Conservation (phyloP, 2,113 vertebrate genomes). For the Pygathrix nemaeus region DNA sequence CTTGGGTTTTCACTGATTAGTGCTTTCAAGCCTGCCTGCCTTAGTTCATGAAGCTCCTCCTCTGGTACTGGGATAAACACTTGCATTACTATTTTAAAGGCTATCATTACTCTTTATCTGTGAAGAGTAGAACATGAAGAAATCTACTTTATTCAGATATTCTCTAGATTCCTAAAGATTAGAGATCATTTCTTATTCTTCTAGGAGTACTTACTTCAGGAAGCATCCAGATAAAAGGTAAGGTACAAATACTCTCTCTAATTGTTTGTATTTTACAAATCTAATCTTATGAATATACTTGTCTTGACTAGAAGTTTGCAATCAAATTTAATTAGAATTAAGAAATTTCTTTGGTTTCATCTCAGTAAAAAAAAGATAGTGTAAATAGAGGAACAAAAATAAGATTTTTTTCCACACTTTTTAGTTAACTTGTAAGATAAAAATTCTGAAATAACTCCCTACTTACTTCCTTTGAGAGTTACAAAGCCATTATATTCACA, state of each 20-base stretch:
- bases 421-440: slow-evolving; percentile 11
- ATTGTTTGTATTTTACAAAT: slow-evolving; percentile 11
- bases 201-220: neutral
- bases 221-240: slow-evolving; percentile 61
- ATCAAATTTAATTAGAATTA: slow-evolving; percentile 38
- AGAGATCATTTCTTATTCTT: slow-evolving; percentile 24
- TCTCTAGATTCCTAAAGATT: slow-evolving; percentile 26
- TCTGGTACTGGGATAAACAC: slow-evolving; percentile 27
- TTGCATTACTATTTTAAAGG: slow-evolving; percentile 27
- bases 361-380: neutral
- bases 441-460: slow-evolving; percentile 27
- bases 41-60: slow-evolving; percentile 52
- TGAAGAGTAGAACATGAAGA: slow-evolving; percentile 61
- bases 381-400: neutral
- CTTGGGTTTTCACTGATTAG: slow-evolving; percentile 33
- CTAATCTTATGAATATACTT: slow-evolving; percentile 11
- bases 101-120: slow-evolving; percentile 56
- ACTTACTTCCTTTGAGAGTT: slow-evolving; percentile 5
- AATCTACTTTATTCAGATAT: slow-evolving; percentile 14
- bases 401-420: neutral
- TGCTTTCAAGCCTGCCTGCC: slow-evolving; percentile 18
- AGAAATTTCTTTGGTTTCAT: slow-evolving; percentile 38
- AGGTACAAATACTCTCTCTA: neutral
- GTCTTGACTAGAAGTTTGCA: neutral
- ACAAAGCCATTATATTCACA: neutral